These are phyloP conservation scores for Zosterops japonicus DNA, from an alignment of 2,113 vertebrate genomes.

Conservation along the genomic window DNA sequence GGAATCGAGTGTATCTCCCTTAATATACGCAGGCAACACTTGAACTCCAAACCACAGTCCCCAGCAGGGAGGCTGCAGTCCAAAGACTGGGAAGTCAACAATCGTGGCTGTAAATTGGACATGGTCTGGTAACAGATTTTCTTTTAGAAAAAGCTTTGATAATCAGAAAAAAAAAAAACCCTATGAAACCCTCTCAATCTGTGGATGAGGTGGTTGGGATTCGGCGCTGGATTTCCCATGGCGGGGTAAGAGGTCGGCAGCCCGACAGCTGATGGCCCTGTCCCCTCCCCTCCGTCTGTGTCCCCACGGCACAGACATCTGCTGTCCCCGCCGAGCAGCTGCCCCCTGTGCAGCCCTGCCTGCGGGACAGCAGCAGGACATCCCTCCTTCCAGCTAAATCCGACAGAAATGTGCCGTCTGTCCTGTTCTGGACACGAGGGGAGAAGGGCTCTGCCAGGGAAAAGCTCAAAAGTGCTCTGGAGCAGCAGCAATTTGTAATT, in stretches of 20 bases:
- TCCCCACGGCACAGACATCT: not conserved
- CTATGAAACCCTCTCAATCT: not conserved
- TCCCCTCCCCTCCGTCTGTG: not conserved
- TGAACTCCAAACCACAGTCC: not conserved
- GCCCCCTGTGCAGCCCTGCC: not conserved
- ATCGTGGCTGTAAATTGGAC: rapidly evolving
- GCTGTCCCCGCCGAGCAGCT: not conserved
- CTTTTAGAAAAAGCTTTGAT: not conserved
- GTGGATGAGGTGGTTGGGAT: not conserved
- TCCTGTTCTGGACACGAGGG: rapidly evolving
- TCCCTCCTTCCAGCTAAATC: not conserved
- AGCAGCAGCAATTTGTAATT: not conserved
- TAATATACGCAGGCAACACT: not conserved
- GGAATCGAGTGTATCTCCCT: too few relatives aligned
- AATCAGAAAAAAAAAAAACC: not conserved
- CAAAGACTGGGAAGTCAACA: not conserved
- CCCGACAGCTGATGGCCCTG: not conserved
- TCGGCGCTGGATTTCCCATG: rapidly evolving
- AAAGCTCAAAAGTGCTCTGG: not conserved
- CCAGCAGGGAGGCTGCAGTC: not conserved
- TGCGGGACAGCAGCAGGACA: not conserved
- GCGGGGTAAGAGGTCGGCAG: rapidly evolving
- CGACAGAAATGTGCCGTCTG: not conserved
- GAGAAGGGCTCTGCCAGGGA: not conserved
- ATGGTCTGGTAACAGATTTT: not conserved